Conservation (phyloP, 2,113 vertebrate species). For the Dolichallabes microphthalmus region DNA sequence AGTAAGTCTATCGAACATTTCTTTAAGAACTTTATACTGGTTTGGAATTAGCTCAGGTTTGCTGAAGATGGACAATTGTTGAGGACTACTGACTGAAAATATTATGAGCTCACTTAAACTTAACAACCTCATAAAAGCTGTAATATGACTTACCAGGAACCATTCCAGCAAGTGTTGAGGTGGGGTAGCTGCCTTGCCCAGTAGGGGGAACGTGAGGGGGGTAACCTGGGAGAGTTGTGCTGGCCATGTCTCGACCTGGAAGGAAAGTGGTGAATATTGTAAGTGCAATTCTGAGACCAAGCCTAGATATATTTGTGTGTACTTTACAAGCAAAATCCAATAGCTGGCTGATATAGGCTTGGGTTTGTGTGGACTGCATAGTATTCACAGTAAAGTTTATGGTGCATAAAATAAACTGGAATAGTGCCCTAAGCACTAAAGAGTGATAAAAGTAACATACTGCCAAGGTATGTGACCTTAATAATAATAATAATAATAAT, state of each 20-base stretch:
- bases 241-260: conserved; percentile 88
- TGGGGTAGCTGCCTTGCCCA: conserved; percentile 90
- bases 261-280: conserved; percentile 51
- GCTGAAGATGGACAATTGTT: conserved; percentile 51
- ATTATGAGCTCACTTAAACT: conserved; percentile 57
- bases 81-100: conserved; percentile 52
- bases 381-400: conserved; percentile 45
- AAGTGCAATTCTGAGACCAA: conserved; percentile 4
- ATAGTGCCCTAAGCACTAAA: conserved; percentile 38
- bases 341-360: conserved; percentile 29
- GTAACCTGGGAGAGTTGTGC: conserved; percentile 88
- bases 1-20: conserved; percentile 23
- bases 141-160: conserved; percentile 82
- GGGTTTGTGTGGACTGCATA: conserved; percentile 24
- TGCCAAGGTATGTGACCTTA: conserved; percentile 39
- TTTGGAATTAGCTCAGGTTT: conserved; percentile 52
- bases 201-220: conserved; percentile 89
- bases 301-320: not conserved
- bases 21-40: conserved; percentile 37
- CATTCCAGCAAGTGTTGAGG: conserved; percentile 91
- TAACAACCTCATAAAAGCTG: conserved; percentile 55
- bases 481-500: conserved; percentile 25
- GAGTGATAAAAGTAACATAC: conserved; percentile 37
- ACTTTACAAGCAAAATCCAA: conserved; percentile 30
- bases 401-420: conserved; percentile 49